Base-by-base conservation (phyloP, 2,113 vertebrate species). In the Forbesichthys agassizii region DNA sequence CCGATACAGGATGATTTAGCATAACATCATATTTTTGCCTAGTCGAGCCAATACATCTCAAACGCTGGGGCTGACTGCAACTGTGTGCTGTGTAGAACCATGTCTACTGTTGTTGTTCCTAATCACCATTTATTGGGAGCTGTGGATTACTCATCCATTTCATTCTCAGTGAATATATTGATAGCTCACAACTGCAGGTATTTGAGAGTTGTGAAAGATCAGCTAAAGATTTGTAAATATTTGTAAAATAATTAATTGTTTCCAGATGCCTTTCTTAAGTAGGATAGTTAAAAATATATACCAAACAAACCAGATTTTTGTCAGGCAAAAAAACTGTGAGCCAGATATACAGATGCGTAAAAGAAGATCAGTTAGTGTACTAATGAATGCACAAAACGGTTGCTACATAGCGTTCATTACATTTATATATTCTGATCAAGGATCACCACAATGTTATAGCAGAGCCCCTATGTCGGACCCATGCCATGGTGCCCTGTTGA, bases 341-440 rank as follows among this genome's bases (percentile, higher is more conserved):
- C 8, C 5, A 57, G 9, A 11, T 11, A 27, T 20, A 57, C 55
- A 20, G 2, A 20, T 57, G n/a, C n/a, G 11, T 5, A 11, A 53
- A 11, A 11, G 3, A 5, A 53, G 5, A 2, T 54, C 53, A 54
- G 13, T 52, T 3, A 12, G 49, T 14, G 13, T 14, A 11, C 20
- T 33, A 33, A 33, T 27, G 12, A 20, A 20, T 10, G 33, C 11
- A 11, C 9, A 33, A 11, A 33, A 9, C 56, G 3, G 16, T 33
- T 11, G 10, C 64, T 49, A 46, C 77, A 77, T 78, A 62, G 66
- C 57, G 64, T 36, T 55, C 79, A 82, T 85, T 85, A 79, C 55
- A 36, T 13, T 36, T 61, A 48, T 85, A 81, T 86, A 81, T 42
- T 46, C 46, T 18, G 66, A 84, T 88, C 75, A 18, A 7, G 4